phyloP scores from a whole-genome alignment of 2,113 vertebrate species.

The Miniopterus natalensis region DNA sequence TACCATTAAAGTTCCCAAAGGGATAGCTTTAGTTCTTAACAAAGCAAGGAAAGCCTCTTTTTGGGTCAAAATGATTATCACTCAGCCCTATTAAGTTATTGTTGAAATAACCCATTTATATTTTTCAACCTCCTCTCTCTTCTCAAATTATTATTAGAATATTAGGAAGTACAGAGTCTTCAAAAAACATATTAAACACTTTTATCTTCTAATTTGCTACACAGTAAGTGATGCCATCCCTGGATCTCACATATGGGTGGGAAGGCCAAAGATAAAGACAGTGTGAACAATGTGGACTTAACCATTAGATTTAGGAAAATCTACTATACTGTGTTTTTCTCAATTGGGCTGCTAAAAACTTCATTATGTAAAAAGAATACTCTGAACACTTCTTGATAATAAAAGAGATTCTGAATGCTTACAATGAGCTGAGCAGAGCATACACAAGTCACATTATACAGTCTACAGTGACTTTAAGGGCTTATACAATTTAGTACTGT shows the following conservation, averaged over 20 bases:
- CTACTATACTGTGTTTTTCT: neutral
- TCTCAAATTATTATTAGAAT: slow-evolving; percentile 61
- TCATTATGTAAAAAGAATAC: slow-evolving; percentile 57
- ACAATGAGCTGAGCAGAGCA: slow-evolving; percentile 9
- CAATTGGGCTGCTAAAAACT: slow-evolving; percentile 13
- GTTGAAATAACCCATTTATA: slow-evolving; percentile 22
- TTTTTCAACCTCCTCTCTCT: slow-evolving; percentile 63
- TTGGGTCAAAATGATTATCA: slow-evolving; percentile 52
- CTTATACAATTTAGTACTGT: neutral
- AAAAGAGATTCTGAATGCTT: slow-evolving; percentile 49
- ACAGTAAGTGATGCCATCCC: slow-evolving; percentile 11
- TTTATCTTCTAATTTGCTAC: slow-evolving; percentile 61
- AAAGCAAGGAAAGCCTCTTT: slow-evolving; percentile 62
- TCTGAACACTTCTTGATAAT: slow-evolving; percentile 35
- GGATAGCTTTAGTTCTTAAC: slow-evolving; percentile 53
- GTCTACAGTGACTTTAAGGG: neutral
- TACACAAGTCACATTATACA: neutral
- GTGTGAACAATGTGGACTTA: neutral
- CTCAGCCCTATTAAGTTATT: slow-evolving; percentile 38
- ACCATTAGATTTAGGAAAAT: slow-evolving; percentile 39
- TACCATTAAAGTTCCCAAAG: slow-evolving; percentile 49
- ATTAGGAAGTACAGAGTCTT: neutral
- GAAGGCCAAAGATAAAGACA: slow-evolving; percentile 34
- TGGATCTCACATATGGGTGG: slow-evolving; percentile 38
- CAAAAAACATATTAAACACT: slow-evolving; percentile 35